Evolutionary conservation across 2,113 vertebrate genomes (phyloP), one percentile per base, ranked within the genome.

Genomic region (Cynoglossus semilaevis): DNA sequence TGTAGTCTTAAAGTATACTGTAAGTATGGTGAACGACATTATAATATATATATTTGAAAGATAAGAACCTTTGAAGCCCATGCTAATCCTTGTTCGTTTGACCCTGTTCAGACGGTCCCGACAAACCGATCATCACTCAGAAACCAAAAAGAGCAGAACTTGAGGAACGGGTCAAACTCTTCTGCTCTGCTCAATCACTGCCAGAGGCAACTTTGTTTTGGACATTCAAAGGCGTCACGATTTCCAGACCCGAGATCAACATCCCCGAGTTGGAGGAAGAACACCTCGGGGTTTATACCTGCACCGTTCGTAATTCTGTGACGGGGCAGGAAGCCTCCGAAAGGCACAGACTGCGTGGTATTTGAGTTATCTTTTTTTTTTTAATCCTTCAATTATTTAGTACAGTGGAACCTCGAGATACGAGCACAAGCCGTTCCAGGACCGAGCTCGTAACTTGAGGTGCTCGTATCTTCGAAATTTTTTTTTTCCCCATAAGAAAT

Each of bases 51-150:
- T 37, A 8, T 6, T 37, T 37, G 7, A 37, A 11, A 19, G 9
- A 16, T n/a, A n/a, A n/a, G n/a, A n/a, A n/a, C n/a, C n/a, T n/a
- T 13, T 47, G 14, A 47, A 47, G 45, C 2, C 15, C 12, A 15
- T 12, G 2, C 9, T 55, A n/a, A n/a, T n/a, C n/a, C 55, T 50
- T 45, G 18, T 14, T 53, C 8, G 13, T 38, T 8, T 5, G n/a
- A n/a, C n/a, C 50, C 4, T 58, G 5, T 36, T 15, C 47, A 80
- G 77, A 76, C 17, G 72, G 77, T 65, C 77, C 73, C 12, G 73
- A 80, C 52, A 47, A 5, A 29, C 61, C 65, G 5, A 36, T 2
- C 3, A 65, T 76, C 11, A 4, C 4, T 16, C 77, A 80, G 65
- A 37, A 1, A 0, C 73, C 73, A 7, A 51, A 10, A 0, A 53